Evolutionary conservation across 2,888 invertebrate genomes (phyloP), one percentile per base, ranked within the genome.

Genomic region (Hanleya hanleyi): DNA sequence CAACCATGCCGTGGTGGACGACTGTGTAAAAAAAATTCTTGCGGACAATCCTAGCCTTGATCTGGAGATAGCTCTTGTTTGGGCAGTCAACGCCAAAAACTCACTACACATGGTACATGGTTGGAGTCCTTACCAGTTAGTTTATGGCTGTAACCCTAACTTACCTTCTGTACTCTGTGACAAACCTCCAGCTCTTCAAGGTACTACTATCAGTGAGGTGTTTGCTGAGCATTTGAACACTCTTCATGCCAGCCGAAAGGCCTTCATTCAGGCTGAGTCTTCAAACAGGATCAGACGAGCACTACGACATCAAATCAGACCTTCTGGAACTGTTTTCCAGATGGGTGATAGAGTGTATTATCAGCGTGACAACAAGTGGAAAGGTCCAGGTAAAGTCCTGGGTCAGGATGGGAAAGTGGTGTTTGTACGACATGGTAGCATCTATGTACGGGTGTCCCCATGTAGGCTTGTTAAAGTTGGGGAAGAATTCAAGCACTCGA

Each of bases 181-280:
- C 35, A 64, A 32, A 18, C 61, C 64, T 22, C 72, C 72, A 64
- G 75, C 72, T 5, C 36, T 73, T 3, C 50, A 47, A 18, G 72
- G 69, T 36, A 15, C 12, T 9, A 69, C 73, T 0, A 47, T 67
- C 3, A 72, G 73, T 71, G 41, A 77, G 47, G 62, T 29, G 22
- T 70, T 76, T 62, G 76, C 71, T 9, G 67, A 61, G 26, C 76
- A 77, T 70, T 51, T 79, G 18, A 74, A 77, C 70, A 70, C 70
- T 0, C 50, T 74, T 5, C 72, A 77, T 65, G 65, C 70, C 36
- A 65, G 71, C 38, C 18, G 79, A 22, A 61, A 49, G 35, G 73
- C 75, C 22, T 75, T 67, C 36, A 62, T 73, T 22, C 36, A 70
- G 33, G 64, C 73, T 15, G 72, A 76, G 37, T 35, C 70, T 29